Percentiles rank a stretch among this genome's conserved stretches.
Evolutionary conservation across 2,113 vertebrate genomes (phyloP).

Genomic region (Carollia perspicillata): DNA sequence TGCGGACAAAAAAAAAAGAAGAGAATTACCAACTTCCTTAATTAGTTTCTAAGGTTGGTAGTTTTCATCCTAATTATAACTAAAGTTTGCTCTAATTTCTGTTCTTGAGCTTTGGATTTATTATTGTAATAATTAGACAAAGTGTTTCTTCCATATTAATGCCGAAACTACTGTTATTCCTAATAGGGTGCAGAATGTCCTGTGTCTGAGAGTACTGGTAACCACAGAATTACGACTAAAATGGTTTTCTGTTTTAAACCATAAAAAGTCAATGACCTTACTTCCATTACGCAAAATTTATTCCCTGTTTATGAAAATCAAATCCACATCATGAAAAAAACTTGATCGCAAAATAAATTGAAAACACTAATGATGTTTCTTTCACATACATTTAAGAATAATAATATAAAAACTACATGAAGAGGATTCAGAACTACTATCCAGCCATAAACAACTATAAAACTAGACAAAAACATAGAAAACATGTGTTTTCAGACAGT

Average conservation of each 20-base stretch:
- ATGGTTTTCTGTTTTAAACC: not conserved
- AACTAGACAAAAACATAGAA: not conserved
- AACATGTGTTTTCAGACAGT: not conserved
- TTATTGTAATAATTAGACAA: not conserved
- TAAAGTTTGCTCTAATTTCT: not conserved
- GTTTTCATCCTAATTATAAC: conserved; percentile 14
- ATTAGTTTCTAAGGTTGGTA: not conserved
- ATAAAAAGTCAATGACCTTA: not conserved
- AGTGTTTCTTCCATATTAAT: not conserved
- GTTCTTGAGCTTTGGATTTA: conserved; percentile 10
- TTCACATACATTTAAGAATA: not conserved
- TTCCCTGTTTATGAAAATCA: not conserved
- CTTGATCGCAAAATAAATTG: not conserved
- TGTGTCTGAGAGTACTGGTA: not conserved
- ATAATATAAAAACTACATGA: not conserved
- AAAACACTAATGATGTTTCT: not conserved
- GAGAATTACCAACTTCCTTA: not conserved
- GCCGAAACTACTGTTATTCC: not conserved
- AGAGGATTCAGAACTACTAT: not conserved
- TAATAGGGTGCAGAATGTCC: not conserved
- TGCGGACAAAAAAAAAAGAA: not conserved
- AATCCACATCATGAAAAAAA: not conserved
- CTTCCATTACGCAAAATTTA: not conserved
- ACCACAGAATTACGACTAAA: not conserved
- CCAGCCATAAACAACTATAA: not conserved